A percentile compares a stretch with the other conserved stretches of the same genome.
Conservation (phyloP, 1,140 invertebrate genomes). For the Ceratina australensis region DNA sequence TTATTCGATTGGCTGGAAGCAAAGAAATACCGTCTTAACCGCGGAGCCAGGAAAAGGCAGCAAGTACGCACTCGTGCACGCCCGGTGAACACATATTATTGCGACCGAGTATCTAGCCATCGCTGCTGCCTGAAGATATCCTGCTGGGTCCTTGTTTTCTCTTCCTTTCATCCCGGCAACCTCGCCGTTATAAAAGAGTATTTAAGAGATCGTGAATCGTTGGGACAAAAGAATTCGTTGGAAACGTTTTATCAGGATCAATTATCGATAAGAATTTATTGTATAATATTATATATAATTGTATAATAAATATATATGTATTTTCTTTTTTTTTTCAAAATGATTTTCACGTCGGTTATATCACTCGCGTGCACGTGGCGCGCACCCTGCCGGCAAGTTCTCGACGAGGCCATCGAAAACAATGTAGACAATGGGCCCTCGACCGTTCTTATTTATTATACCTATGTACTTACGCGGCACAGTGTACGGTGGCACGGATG, state of each 20-base stretch:
- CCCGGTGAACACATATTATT: constrained; percentile 44
- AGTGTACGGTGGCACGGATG: constrained; percentile 45
- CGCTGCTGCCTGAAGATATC: constrained; percentile 49
- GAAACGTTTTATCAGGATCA: too few relatives aligned
- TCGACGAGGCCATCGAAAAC: constrained; percentile 62
- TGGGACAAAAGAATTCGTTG: neutral
- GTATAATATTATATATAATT: too few relatives aligned
- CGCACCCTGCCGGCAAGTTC: constrained; percentile 59
- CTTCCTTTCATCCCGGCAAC: constrained; percentile 3
- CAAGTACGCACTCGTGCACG: constrained; percentile 56
- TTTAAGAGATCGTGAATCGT: constrained; percentile 54
- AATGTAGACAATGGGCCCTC: constrained; percentile 63
- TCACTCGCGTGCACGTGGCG: constrained; percentile 47
- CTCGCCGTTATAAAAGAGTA: constrained; percentile 52
- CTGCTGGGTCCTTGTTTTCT: constrained; percentile 47
- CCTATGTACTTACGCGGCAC: constrained; percentile 61
- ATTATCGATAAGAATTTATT: too few relatives aligned
- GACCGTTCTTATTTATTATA: constrained; percentile 66
- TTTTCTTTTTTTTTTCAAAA: too few relatives aligned
- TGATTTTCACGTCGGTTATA: neutral
- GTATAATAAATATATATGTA: too few relatives aligned
- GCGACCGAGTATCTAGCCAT: constrained; percentile 57
- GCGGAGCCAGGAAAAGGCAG: constrained; percentile 38
- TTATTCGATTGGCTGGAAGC: constrained; percentile 52
- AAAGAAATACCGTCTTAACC: constrained; percentile 49